Percentiles rank a stretch among this genome's conserved stretches.
Evolutionary conservation across 2,888 invertebrate genomes (phyloP).

Genomic region (Desoria tigrina): DNA sequence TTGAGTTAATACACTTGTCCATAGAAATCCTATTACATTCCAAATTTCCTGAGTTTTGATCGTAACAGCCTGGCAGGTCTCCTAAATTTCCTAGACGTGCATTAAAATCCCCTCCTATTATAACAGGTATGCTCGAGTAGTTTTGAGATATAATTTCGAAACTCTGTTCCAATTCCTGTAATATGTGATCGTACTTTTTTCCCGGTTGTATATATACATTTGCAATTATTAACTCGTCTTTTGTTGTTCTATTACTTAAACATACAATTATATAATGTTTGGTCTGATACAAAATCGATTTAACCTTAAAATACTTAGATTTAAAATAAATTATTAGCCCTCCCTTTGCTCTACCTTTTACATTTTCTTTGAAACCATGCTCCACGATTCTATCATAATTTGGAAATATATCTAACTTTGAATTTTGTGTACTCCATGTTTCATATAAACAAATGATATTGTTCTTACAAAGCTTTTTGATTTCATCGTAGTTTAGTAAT

Average conservation of each 20-base stretch:
- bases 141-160: not conserved
- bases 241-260: not conserved
- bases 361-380: not conserved
- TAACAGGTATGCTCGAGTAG: not conserved
- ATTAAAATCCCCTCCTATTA: constrained; percentile 14
- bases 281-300: not conserved
- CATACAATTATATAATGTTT: not conserved
- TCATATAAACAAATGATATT: not conserved
- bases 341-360: not conserved
- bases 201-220: not conserved
- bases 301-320: not conserved
- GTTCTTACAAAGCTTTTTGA: not conserved
- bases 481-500: not conserved
- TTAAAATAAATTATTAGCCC: not conserved
- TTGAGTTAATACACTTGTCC: not conserved
- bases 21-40: not conserved
- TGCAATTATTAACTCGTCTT: not conserved
- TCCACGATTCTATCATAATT: not conserved
- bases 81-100: not conserved
- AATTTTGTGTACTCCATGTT: not conserved
- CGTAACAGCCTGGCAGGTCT: too few relatives aligned
- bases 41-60: not conserved
- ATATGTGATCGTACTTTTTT: not conserved
- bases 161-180: not conserved
- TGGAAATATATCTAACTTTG: not conserved